Base-by-base conservation (phyloP, 2,888 invertebrate genomes). In the Lasioglossum malachurum region DNA sequence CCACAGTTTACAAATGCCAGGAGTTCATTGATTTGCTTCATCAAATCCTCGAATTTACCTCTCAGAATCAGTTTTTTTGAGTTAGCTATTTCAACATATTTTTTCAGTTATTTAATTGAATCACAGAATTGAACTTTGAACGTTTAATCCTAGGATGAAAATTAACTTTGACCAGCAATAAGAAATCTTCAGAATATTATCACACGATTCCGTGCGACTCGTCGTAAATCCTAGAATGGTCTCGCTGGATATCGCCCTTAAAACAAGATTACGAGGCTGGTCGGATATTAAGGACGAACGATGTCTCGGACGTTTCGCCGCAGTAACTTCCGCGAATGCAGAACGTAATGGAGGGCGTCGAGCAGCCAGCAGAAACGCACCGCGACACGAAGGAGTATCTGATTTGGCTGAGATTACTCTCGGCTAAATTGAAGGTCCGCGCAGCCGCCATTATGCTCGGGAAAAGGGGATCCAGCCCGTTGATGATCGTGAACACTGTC, bases 391-490 rank as follows among this genome's bases (percentile, higher is more conserved):
- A 80, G 71, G 79, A 79, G 53, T 67, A 80, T 12, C 35, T 27
- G 31, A 60, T 60, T 38, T 44, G 75, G 69, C 71, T 53, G 71
- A 41, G 80, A 73, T 76, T 53, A 74, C 81, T 78, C 44, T 67
- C 76, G 60, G 79, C 41, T 87, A 80, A 89, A 89, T 87, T 79
- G 81, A 80, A 89, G 81, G 31, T 35, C n/a, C 67, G 35, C 27
- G 77, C 31, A 46, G 73, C 83, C 78, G 35, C 80, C 35, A 82
- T 75, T 79, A 77, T 16, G 38, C 23, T 69, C 60, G 46, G 35
- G 73, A 7, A 73, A 75, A 44, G 53, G 57, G 38, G 78, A 81
- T 79, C 46, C 73, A 77, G 69, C 27, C 60, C 41, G 79, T 75
- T 75, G 80, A 75, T 46, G 81, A 86, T 85, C 85, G 78, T 69